phyloP scores from a whole-genome alignment of 2,888 invertebrate species.

The Seira musarum region DNA sequence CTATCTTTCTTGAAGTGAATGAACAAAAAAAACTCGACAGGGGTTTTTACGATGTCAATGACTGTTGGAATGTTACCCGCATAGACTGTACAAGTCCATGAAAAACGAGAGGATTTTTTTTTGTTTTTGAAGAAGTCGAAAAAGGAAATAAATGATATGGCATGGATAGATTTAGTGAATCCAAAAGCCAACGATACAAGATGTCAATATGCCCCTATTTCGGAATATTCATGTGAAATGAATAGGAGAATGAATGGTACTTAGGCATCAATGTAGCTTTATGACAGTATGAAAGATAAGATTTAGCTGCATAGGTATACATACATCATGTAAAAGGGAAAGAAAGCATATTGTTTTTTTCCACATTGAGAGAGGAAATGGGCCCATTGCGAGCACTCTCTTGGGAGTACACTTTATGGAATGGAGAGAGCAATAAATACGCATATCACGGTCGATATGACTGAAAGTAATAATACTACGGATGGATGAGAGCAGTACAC shows the following conservation, averaged over 20 bases:
- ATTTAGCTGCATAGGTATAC: not conserved
- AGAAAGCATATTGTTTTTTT: slow-evolving; percentile 48
- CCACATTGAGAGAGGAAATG: slow-evolving; percentile 42
- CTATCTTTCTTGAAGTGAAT: slow-evolving; percentile 4
- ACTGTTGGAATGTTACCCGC: slow-evolving; percentile 33
- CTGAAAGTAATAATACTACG: slow-evolving; percentile 46
- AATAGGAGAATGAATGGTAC: not conserved
- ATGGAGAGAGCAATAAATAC: slow-evolving; percentile 56
- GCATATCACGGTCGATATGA: slow-evolving; percentile 55
- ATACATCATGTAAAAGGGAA: slow-evolving; percentile 3
- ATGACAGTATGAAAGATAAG: slow-evolving; percentile 2
- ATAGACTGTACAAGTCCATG: not conserved
- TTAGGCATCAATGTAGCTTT: not conserved
- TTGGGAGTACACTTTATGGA: slow-evolving; percentile 52
- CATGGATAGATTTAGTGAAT: not conserved
- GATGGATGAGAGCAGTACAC: slow-evolving; percentile 19
- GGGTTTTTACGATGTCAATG: slow-evolving; percentile 48
- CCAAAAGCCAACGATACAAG: not conserved
- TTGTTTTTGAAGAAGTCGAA: too few species aligned
- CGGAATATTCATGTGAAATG: not conserved
- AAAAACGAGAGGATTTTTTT: too few species aligned
- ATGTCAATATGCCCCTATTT: slow-evolving; percentile 7
- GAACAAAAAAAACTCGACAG: slow-evolving; percentile 25
- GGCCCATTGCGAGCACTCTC: slow-evolving; percentile 48
- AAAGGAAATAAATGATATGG: too few species aligned